Conservation (phyloP, 2,888 invertebrate genomes). For the Myathropa florea region DNA sequence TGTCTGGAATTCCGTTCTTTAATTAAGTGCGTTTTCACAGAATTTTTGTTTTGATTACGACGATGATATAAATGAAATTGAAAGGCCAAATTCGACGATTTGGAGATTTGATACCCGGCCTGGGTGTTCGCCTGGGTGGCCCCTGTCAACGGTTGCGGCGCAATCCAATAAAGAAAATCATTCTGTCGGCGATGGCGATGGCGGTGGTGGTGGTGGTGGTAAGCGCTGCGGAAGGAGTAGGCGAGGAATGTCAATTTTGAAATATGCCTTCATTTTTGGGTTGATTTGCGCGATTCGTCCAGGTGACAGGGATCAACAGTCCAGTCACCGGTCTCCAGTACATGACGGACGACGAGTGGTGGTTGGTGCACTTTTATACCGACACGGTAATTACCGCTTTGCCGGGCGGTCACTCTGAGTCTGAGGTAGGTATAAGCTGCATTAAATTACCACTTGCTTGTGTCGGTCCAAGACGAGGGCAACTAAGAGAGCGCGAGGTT, state of each 20-base stretch:
- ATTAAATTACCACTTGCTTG: slow-evolving; percentile 62
- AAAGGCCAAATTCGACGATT: slow-evolving; percentile 65
- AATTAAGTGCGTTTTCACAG: slow-evolving; percentile 71
- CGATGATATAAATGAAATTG: slow-evolving; percentile 70
- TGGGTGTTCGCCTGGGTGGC: slow-evolving; percentile 55
- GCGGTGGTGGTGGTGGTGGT: background rate
- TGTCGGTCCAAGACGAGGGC: slow-evolving; percentile 5
- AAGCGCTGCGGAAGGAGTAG: background rate
- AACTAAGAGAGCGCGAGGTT: slow-evolving; percentile 30
- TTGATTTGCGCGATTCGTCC: slow-evolving; percentile 38
- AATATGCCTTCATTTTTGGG: slow-evolving; percentile 43
- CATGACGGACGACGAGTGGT: slow-evolving; percentile 53
- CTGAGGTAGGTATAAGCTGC: slow-evolving; percentile 70
- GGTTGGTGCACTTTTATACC: slow-evolving; percentile 51
- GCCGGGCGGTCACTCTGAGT: background rate
- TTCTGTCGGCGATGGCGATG: slow-evolving; percentile 18
- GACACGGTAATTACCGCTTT: slow-evolving; percentile 64
- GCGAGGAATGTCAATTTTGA: slow-evolving; percentile 42
- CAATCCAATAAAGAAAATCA: slow-evolving; percentile 69
- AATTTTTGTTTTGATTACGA: slow-evolving; percentile 70
- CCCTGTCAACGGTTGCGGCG: slow-evolving; percentile 62
- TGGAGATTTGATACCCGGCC: slow-evolving; percentile 63
- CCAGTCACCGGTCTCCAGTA: background rate
- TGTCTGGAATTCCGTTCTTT: slow-evolving; percentile 70
- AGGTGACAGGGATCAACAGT: slow-evolving; percentile 18